Base-by-base conservation (phyloP, 2,113 vertebrate genomes). In the Hepsetus odoe region DNA sequence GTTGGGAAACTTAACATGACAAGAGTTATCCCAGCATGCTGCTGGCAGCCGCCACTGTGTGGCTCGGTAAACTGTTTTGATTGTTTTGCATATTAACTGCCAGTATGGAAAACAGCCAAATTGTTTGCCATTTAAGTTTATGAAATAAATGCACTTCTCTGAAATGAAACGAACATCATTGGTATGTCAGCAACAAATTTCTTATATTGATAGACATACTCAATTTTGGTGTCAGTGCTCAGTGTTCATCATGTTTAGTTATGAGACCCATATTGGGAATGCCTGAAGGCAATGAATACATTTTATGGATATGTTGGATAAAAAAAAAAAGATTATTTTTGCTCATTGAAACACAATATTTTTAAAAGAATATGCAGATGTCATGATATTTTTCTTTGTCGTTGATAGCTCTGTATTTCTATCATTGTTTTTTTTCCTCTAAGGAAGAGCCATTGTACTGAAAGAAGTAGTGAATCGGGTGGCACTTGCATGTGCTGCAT, bases 101-200 rank as follows among this genome's bases (percentile, higher is more conserved):
- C 84, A 85, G 76, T 76, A 73, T 85, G 82, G 76, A 80, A 85
- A 80, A 69, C 77, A 79, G 85, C 85, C 90, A 84, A 85, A 75
- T 74, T 86, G 82, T 85, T 76, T 83, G 74, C 86, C 88, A 89
- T 89, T 90, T 89, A 90, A 92, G 86, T 86, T 87, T 79, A 86
- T 87, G 82, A 79, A 81, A 78, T 86, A 82, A 53, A 70, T 84
- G 73, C 73, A 85, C 82, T 85, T 86, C 73, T 78, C 64, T 81
- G 81, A 68, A 86, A 67, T 81, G 79, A 87, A 85, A 81, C 79
- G 89, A 88, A 85, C 80, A 80, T 71, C 79, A 85, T 70, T 66
- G 40, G 26, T 32, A 70, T 77, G 75, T 73, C 76, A 85, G 79
- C 53, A 80, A 65, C 33, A 70, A 59, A 78, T 77, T 80, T 83